Conservation (phyloP, 2,888 invertebrate species). For the Brenthis daphne region DNA sequence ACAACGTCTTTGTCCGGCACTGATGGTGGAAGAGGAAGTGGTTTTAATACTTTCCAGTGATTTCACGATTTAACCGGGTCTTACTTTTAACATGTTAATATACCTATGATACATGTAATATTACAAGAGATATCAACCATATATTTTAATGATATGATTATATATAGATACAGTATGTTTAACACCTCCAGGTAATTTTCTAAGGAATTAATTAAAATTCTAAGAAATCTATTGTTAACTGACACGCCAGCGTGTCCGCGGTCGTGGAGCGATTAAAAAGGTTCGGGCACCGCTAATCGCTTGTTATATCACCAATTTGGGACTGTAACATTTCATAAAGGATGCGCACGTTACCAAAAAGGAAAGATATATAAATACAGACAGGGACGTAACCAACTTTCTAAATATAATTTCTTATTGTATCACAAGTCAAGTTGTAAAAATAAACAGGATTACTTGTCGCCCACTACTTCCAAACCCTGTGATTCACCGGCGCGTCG, state of each 20-base stretch:
- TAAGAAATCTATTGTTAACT: no score
- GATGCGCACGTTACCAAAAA: slow-evolving; percentile 40
- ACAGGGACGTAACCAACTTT: slow-evolving; percentile 44
- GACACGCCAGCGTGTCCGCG: no score
- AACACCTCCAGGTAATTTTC: no score
- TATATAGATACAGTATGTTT: neutral
- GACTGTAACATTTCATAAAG: slow-evolving; percentile 31
- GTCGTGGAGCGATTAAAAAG: neutral
- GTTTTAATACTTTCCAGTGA: slow-evolving; percentile 59
- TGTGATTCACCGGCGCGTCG: slow-evolving; percentile 56
- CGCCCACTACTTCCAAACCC: slow-evolving; percentile 59
- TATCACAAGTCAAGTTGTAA: slow-evolving; percentile 61
- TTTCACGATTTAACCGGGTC: slow-evolving; percentile 54
- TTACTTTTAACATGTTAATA: slow-evolving; percentile 46
- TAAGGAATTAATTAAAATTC: no score
- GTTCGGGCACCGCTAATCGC: neutral
- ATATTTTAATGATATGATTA: neutral
- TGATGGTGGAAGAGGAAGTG: slow-evolving; percentile 55
- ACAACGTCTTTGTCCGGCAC: slow-evolving; percentile 63
- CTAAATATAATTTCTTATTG: slow-evolving; percentile 64
- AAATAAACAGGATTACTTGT: slow-evolving; percentile 64
- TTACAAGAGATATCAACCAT: neutral
- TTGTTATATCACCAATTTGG: slow-evolving; percentile 25
- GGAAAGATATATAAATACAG: slow-evolving; percentile 41
- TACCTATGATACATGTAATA: slow-evolving; percentile 32